Evolutionary conservation across 2,113 vertebrate species (phyloP), one percentile per base, ranked within the genome.

Genomic region (Eleginops maclovinus): DNA sequence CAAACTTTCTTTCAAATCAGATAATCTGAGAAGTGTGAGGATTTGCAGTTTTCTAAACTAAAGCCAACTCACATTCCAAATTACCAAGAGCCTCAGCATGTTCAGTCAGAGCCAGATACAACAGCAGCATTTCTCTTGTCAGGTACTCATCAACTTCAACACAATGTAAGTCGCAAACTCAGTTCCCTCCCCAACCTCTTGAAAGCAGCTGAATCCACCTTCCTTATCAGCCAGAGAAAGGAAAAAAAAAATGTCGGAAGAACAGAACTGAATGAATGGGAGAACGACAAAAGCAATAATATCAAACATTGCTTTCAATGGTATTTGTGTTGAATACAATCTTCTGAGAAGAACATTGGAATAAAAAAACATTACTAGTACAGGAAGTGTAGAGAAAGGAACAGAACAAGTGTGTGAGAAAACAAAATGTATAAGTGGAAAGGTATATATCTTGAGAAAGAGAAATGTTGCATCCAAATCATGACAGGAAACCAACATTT

Each of bases 101-200:
- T 70, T 60, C 51, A 46, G 11, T 70, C 53, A 71, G 31, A 66
- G 50, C 15, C 59, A n/a, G 50, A 58, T 49, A 61, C 77, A 74
- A 71, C 15, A 21, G 62, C 63, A 72, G 46, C 13, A 13, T 68
- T 75, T 75, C 15, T 15, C 58, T 75, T 81, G 74, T 69, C 17
- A 71, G 67, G 66, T 73, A 15, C 53, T 53, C 67, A 77, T 77
- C 85, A 49, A 54, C 22, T 69, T 81, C 44, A 64, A 1, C 60
- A 40, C 16, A 43, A 50, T 46, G 74, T 83, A 70, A 1, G 24
- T 72, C 68, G 54, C 71, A 54, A 19, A 70, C 61, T n/a, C 19
- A 28, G 62, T 40, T 74, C n/a, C 50, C 47, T 41, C 73, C 31
- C 61, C 24, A 47, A 36, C 49, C 66, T 72, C 49, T 59, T 64